Conservation (phyloP, 2,797 vertebrate species). For the Cirrhinus mrigala region DNA sequence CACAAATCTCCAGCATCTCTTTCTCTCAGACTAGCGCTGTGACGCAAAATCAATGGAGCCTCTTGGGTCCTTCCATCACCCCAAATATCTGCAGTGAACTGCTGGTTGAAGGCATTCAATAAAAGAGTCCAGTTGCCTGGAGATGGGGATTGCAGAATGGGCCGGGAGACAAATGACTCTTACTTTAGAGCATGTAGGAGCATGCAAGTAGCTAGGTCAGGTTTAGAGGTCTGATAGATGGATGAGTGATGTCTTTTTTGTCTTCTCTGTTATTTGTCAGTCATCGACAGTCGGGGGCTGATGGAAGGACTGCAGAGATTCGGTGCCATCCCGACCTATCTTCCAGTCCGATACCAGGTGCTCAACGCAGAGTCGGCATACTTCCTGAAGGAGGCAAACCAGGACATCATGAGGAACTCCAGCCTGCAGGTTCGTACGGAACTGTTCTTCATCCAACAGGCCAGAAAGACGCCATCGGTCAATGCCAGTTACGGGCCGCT, state of each 20-base stretch:
- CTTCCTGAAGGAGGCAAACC: conserved; percentile 89
- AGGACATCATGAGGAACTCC: conserved; percentile 89
- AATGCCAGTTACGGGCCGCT: conserved; percentile 92
- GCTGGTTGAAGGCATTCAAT: conserved; percentile 60
- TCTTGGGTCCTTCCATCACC: conserved; percentile 74
- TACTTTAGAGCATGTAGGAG: conserved; percentile 42
- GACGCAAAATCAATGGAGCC: conserved; percentile 78
- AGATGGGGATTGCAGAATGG: conserved; percentile 49
- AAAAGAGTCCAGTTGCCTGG: conserved; percentile 37
- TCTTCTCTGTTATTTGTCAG: conserved; percentile 70
- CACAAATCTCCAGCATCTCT: conserved; percentile 75
- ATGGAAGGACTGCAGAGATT: conserved; percentile 84
- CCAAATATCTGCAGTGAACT: conserved; percentile 73
- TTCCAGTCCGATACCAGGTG: conserved; percentile 90
- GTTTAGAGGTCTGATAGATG: conserved; percentile 41
- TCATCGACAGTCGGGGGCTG: conserved; percentile 80
- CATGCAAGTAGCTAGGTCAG: conserved; percentile 34
- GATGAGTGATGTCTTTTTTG: conserved; percentile 54
- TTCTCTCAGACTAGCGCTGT: conserved; percentile 57
- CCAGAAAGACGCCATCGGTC: conserved; percentile 81
- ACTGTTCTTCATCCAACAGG: conserved; percentile 89
- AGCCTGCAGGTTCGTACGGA: conserved; percentile 89
- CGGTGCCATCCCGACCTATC: conserved; percentile 86
- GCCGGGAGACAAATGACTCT: conserved; percentile 54
- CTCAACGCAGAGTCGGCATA: conserved; percentile 85